Evolutionary conservation across 53 echinoderm and acorn worm genomes (phyloP), one percentile per base, ranked within the genome.

Genomic region (Actinopyga echinites): DNA sequence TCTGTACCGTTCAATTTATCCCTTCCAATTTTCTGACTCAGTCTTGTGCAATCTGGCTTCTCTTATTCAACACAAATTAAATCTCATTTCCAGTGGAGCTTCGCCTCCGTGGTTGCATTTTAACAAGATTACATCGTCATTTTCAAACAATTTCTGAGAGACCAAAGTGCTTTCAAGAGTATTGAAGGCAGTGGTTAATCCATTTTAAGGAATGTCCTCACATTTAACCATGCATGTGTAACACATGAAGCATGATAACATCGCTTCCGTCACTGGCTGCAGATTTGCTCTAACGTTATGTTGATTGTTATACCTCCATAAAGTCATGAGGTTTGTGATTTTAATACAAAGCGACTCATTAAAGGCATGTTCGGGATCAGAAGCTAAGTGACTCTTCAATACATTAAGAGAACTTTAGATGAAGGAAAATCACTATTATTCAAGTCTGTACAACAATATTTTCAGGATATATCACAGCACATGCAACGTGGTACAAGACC

Each of bases 11-110:
- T 75, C 75, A 75, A 75, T 75, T 40, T 75, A 43, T 75, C 45
- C 75, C 30, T 24, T 25, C 43, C 43, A 30, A 75, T 40, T n/a
- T 52, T 52, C 30, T 49, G 30, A 49, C 49, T 49, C 49, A 68
- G 68, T 68, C 68, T 75, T 13, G 75, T 75, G 49, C 75, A 75
- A 75, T 75, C 26, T 75, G 75, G 75, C 75, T 52, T 75, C 43
- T 43, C 45, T 75, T 49, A 75, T 75, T 78, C 78, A 57, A 78
- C 78, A 78, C 56, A 78, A 78, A 78, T 78, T 78, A 78, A 78
- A 78, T 78, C 71, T 38, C 71, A 71, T 71, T 71, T 78, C 33
- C 78, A 78, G 63, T 62, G 63, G 28, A 62, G 28, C 63, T 29
- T 28, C 28, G 28, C 28, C 63, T 62, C 78, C 33, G 55, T 32